These are phyloP conservation scores for Anser brachyrhynchus DNA, from an alignment of 2,113 vertebrate species.

Conservation along the genomic window DNA sequence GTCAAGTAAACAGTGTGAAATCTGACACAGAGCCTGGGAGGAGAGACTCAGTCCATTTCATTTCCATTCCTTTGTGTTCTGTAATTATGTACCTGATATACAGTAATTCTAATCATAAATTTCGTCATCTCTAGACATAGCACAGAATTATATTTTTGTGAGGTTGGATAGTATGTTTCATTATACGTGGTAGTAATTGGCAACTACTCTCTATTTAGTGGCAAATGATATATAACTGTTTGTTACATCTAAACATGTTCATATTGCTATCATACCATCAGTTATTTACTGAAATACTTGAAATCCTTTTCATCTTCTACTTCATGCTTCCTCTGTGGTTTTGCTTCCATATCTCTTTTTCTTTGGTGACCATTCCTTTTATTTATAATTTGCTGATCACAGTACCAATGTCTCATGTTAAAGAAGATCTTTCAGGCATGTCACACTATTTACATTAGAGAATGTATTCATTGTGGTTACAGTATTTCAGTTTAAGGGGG, in stretches of 20 bases:
- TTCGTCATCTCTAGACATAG: background rate
- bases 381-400: background rate
- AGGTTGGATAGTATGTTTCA: background rate
- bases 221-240: background rate
- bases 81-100: background rate
- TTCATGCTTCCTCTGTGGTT: background rate
- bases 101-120: background rate
- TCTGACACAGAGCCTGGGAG: background rate
- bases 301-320: background rate
- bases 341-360: background rate
- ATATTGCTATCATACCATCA: background rate
- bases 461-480: background rate
- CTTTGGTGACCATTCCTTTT: background rate
- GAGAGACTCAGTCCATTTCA: background rate
- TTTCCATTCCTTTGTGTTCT: background rate
- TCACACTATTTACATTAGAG: background rate
- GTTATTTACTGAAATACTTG: background rate
- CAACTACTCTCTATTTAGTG: background rate
- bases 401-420: background rate
- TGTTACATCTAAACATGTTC: background rate
- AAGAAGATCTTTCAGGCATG: background rate
- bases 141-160: background rate
- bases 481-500: background rate
- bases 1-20: background rate
- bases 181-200: background rate